These are phyloP conservation scores for Laterallus jamaicensis DNA, from an alignment of 2,113 vertebrate genomes.

Conservation along the genomic window DNA sequence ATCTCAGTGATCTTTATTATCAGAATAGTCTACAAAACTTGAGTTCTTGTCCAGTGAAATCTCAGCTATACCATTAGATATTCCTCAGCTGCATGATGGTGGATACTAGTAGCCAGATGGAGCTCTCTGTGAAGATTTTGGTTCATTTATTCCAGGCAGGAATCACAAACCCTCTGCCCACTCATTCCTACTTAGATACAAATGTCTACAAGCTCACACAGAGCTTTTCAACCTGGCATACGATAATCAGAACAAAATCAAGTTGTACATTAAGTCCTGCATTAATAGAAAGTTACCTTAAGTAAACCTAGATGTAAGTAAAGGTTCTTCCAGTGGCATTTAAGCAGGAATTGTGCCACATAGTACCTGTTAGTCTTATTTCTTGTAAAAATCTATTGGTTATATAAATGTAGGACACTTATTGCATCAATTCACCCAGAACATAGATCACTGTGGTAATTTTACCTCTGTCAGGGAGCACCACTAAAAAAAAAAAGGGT, in stretches of 20 bases:
- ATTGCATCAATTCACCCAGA: background rate
- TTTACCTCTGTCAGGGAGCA: background rate
- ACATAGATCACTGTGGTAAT: background rate
- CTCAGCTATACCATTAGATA: background rate
- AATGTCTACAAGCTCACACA: slow-evolving; percentile 22
- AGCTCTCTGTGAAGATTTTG: slow-evolving; percentile 13
- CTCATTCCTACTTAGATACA: background rate
- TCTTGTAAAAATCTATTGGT: background rate
- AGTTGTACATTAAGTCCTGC: background rate
- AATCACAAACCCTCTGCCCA: background rate
- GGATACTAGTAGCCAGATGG: slow-evolving; percentile 22
- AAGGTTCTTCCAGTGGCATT: background rate
- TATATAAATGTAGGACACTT: background rate
- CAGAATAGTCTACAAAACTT: background rate
- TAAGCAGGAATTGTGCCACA: background rate
- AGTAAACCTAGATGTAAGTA: background rate
- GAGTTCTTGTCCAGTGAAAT: background rate
- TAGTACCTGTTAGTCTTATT: background rate
- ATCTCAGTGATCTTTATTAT: background rate
- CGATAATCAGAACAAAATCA: background rate
- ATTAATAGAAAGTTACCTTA: background rate
- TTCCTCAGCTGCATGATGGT: accelerated
- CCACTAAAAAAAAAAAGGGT: background rate
- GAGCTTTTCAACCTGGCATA: background rate
- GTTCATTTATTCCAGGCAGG: slow-evolving; percentile 43